These are phyloP conservation scores for Hippoglossus stenolepis DNA, from an alignment of 2,113 vertebrate species.

Conservation along the genomic window DNA sequence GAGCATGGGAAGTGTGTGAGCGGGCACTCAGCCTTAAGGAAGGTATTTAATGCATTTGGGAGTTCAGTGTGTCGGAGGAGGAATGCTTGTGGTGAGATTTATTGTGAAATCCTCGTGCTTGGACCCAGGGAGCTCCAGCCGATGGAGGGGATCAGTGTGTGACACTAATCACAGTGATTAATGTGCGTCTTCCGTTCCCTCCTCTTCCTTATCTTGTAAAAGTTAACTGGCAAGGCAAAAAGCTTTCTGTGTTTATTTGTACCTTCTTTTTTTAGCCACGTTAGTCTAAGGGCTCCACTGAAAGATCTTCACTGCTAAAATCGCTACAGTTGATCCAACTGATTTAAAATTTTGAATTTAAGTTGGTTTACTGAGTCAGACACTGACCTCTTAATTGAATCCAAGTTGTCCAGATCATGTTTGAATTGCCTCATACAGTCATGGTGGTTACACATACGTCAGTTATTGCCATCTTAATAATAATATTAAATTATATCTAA, in stretches of 20 bases:
- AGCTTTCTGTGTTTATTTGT: background rate
- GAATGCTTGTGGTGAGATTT: slow-evolving; percentile 48
- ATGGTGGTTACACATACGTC: too few relatives aligned
- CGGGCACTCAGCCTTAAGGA: slow-evolving; percentile 45
- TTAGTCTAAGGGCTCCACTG: too few relatives aligned
- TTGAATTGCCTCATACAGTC: too few relatives aligned
- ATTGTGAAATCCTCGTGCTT: slow-evolving; percentile 24
- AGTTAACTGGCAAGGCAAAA: background rate
- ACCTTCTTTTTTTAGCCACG: background rate
- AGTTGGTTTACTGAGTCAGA: too few relatives aligned
- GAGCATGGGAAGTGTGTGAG: slow-evolving; percentile 69
- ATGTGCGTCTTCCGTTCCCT: background rate
- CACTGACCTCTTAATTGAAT: too few relatives aligned
- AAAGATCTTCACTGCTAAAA: too few relatives aligned
- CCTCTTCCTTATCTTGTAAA: background rate
- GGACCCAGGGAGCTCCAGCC: slow-evolving; percentile 7
- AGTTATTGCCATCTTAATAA: too few relatives aligned
- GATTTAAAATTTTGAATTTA: too few relatives aligned
- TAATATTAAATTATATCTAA: too few relatives aligned
- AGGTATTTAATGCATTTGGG: slow-evolving; percentile 54
- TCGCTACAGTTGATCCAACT: too few relatives aligned
- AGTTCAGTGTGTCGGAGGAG: slow-evolving; percentile 24
- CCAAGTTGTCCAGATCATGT: too few relatives aligned
- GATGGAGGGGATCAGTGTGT: slow-evolving; percentile 10
- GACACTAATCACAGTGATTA: slow-evolving; percentile 15